Evolutionary conservation across 2,113 vertebrate species (phyloP).

Genomic region (Suncus etruscus): DNA sequence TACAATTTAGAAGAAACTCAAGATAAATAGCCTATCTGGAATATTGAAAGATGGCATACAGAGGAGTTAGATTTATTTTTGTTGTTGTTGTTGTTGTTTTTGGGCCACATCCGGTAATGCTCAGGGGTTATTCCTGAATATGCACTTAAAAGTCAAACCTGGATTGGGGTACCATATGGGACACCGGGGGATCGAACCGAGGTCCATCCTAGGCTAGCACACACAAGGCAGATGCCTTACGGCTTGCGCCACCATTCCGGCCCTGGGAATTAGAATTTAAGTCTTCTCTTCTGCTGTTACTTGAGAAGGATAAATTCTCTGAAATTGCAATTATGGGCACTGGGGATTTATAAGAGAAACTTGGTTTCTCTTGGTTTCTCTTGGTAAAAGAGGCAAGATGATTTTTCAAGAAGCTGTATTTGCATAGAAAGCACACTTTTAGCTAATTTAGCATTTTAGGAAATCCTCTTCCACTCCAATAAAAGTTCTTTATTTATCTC

Average conservation of each 20-base stretch:
- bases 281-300: neutral
- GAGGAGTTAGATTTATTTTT: neutral
- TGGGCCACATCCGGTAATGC: too few species aligned
- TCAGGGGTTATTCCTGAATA: too few species aligned
- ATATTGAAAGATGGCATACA: neutral
- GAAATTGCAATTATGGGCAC: neutral
- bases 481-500: neutral
- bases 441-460: neutral
- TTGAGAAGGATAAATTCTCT: neutral
- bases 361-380: too few species aligned
- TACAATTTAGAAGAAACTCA: neutral
- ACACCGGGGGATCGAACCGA: too few species aligned
- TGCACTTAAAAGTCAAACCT: too few species aligned
- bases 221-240: too few species aligned
- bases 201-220: too few species aligned
- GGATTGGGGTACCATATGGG: too few species aligned
- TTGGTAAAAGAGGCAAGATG: neutral
- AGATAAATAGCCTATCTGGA: neutral
- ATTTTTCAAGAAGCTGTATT: neutral
- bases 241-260: too few species aligned
- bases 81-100: too few species aligned
- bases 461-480: neutral
- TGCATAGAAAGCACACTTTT: neutral
- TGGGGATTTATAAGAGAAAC: neutral
- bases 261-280: neutral